Evolutionary conservation across 2,113 vertebrate genomes (phyloP), one percentile per base, ranked within the genome.

Genomic region (Solea senegalensis): DNA sequence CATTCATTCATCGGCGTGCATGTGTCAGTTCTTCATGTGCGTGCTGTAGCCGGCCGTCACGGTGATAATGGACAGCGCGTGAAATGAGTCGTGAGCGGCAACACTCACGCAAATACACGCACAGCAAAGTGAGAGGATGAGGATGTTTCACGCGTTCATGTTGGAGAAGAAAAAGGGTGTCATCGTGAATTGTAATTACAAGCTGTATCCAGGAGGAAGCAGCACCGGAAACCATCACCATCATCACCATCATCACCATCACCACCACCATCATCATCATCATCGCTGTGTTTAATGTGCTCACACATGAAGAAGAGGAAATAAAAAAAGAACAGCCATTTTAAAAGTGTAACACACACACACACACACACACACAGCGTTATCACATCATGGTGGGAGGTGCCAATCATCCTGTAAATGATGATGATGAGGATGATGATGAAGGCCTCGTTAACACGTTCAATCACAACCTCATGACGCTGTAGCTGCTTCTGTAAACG

Each of bases 371-470:
- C 78, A 69, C 69, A 60, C 61, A 69, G 40, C 46, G 75, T 82
- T 74, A 52, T 66, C 82, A 74, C 86, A 83, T 81, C 76, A 74
- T 54, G 86, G 84, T 83, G 83, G 88, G 89, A 90, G 84, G 83
- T 86, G 89, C 85, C 89, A 85, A 86, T 90, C 79, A 86, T 66
- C 72, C 75, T 53, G 72, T 59, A 83, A 69, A 76, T 77, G 76
- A 81, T 75, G 67, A 8, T 72, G 86, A 84, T 85, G 34, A 34
- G 3, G 34, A 34, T 34, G 34, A 76, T 78, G 76, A 80, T 76
- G 69, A 8, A 73, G 86, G 85, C 86, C 86, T 84, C 88, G 81
- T 87, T 86, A 89, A 80, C 69, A 67, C 16, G 63, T 78, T 9
- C 7, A 70, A 61, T 46, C 68, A 6, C 0, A 8, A 34, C 7